These are phyloP conservation scores for Acropternis orthonyx DNA, from an alignment of 2,797 vertebrate genomes.

Conservation along the genomic window DNA sequence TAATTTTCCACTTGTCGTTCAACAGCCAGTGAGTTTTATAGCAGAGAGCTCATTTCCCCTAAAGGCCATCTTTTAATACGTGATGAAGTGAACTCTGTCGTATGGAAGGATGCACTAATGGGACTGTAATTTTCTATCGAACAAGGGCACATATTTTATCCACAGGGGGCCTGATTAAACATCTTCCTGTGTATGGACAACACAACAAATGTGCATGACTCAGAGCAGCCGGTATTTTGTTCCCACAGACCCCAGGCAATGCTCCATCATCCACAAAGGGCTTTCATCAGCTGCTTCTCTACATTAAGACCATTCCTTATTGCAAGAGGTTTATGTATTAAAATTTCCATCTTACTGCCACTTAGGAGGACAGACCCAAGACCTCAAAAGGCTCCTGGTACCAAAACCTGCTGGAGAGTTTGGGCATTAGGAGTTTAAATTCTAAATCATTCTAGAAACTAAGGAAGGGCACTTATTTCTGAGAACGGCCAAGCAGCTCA, in stretches of 20 bases:
- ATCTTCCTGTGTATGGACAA: not conserved
- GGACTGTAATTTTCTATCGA: not conserved
- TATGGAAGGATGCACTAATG: not conserved
- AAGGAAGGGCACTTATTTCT: not conserved
- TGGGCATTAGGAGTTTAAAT: not conserved
- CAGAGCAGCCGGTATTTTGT: not conserved
- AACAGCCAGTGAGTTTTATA: not conserved
- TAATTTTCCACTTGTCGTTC: not conserved
- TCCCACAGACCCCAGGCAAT: not conserved
- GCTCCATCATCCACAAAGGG: not conserved
- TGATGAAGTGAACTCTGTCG: not conserved
- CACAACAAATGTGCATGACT: not conserved
- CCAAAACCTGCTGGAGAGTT: not conserved
- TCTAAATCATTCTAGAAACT: not conserved
- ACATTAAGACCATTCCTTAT: not conserved
- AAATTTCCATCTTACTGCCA: not conserved
- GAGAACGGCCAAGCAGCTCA: not conserved
- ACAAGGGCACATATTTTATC: not conserved
- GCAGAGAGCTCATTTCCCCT: not conserved
- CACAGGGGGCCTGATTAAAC: not conserved
- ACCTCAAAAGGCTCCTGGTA: not conserved
- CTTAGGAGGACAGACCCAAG: not conserved
- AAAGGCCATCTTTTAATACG: not conserved
- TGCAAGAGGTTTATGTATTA: not conserved
- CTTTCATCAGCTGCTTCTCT: not conserved